Base-by-base conservation (phyloP, 2,888 invertebrate genomes). In the Lochmaea capreae region DNA sequence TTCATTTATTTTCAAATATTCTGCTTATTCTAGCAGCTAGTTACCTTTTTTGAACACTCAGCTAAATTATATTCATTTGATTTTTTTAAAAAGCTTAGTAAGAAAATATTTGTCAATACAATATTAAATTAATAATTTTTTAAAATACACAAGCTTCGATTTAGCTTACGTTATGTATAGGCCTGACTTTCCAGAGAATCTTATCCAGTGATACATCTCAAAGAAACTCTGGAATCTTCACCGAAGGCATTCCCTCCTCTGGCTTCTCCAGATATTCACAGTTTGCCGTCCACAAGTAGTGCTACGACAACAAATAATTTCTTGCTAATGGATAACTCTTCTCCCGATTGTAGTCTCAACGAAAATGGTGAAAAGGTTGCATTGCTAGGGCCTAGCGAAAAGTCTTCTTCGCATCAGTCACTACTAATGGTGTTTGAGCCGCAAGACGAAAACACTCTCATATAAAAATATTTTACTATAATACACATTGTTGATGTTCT, bases 391-490 rank as follows among this genome's bases (percentile, higher is more conserved):
- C 90, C 92, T 10, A 85, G 84, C 57, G 86, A 87, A 82, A 84
- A 90, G 83, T 91, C 94, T 33, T 90, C 93, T 65, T 95, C 94
- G 61, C 94, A 94, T 79, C 93, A 94, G 79, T 94, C 95, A 0
- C 87, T 95, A 2, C 83, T 95, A 59, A 91, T 94, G 88, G 91
- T 92, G 67, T 93, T 94, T 81, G 95, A 95, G 74, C 89, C 93
- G n/a, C 91, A 94, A 82, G 95, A 96, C 84, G 95, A 95, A 87
- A 95, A 95, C 83, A 95, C 95, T 14, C 89, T 95, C 68, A 93
- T 95, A 80, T 95, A 76, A 73, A 18, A 18, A 43, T 33, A 18
- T 39, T 61, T 57, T 22, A 22, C 22, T 22, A 22, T 22, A 22
- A 22, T 22, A 22, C 3, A 22, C 3, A 22, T 22, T 22, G 54